phyloP scores from a whole-genome alignment of 92 coral and sea anemone species.

The Blastomussa wellsi region DNA sequence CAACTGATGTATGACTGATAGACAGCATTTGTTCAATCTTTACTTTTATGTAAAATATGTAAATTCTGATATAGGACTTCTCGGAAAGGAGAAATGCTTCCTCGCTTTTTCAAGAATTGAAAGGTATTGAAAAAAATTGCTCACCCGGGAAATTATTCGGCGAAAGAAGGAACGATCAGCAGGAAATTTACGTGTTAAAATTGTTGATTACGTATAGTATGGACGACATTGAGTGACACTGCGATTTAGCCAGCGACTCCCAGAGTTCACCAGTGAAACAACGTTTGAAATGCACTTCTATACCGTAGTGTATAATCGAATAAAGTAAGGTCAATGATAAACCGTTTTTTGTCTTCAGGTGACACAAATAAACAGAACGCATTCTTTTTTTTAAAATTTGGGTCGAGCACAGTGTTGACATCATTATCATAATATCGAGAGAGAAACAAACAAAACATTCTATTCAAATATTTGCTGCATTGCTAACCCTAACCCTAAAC shows the following conservation, averaged over 20 bases:
- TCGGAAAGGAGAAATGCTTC: not conserved
- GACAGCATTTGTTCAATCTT: not conserved
- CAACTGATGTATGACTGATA: too few relatives aligned
- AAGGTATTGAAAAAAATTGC: not conserved
- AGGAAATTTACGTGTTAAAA: too few relatives aligned
- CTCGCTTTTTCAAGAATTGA: not conserved
- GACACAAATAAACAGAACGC: not conserved
- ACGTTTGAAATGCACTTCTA: not conserved
- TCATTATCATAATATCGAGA: not conserved
- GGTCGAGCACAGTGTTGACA: not conserved
- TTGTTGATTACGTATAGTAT: too few relatives aligned
- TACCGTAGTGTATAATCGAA: not conserved
- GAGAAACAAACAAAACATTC: too few relatives aligned
- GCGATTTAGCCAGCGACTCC: not conserved
- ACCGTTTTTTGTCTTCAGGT: not conserved
- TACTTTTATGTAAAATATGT: too few relatives aligned
- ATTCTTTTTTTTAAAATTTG: too few relatives aligned
- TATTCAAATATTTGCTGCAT: too few relatives aligned
- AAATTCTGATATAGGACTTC: not conserved
- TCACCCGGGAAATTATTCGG: not conserved
- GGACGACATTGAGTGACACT: too few relatives aligned
- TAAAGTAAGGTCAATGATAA: not conserved
- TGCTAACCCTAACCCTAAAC: too few relatives aligned
- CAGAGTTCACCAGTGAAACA: not conserved
- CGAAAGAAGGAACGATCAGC: not conserved